Percentiles rank a stretch among this genome's conserved stretches.
Evolutionary conservation across 2,113 vertebrate genomes (phyloP).

Genomic region (Tachycineta bicolor): DNA sequence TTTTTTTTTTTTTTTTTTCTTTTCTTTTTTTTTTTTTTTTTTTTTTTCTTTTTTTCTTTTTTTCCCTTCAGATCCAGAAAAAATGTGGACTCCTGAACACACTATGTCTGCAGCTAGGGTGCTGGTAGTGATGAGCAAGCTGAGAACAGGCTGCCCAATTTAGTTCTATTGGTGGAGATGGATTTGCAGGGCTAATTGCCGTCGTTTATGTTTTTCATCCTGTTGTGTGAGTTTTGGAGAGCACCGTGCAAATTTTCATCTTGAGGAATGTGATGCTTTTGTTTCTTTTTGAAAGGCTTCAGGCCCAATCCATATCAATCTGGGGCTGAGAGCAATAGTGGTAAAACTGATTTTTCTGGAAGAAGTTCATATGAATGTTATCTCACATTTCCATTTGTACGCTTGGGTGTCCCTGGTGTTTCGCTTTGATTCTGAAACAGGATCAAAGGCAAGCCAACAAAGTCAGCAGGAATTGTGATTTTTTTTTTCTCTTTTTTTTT

Average conservation of each 20-base stretch:
- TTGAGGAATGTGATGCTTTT: neutral
- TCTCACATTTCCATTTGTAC: slow-evolving; percentile 29
- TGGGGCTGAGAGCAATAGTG: neutral
- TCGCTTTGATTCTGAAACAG: neutral
- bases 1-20: neutral
- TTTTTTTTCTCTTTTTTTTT: neutral
- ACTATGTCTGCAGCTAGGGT: neutral
- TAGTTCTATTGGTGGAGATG: neutral
- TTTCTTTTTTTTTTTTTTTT: neutral
- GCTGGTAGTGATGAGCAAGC: neutral
- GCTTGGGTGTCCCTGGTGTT: neutral
- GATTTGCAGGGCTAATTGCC: neutral
- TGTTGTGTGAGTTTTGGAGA: neutral
- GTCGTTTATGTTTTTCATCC: neutral
- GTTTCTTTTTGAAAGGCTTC: slow-evolving; percentile 14
- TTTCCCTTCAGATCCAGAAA: neutral
- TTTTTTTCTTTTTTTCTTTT: neutral
- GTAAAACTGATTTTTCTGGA: slow-evolving; percentile 12
- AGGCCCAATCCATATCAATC: neutral
- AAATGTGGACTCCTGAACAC: neutral
- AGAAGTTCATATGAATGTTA: slow-evolving; percentile 25
- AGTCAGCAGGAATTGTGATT: neutral
- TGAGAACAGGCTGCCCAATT: neutral
- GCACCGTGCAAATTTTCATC: neutral
- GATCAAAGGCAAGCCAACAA: slow-evolving; percentile 5